Conservation (phyloP, 1,140 invertebrate species). For the Caerostris extrusa region DNA sequence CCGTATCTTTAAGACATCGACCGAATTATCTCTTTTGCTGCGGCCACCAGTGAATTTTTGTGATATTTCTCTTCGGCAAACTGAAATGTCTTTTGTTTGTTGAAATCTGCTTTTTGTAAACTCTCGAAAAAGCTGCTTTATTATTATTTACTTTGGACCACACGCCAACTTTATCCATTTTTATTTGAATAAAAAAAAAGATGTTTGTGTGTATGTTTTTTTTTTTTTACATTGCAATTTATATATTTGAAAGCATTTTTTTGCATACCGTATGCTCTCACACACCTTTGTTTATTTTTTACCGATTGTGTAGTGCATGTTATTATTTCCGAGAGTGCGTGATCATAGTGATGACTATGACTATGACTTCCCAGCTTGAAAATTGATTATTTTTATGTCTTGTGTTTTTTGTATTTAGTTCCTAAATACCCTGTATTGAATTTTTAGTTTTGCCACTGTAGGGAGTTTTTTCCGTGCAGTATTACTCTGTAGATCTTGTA, state of each 20-base stretch:
- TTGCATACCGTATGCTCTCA: slow-evolving; percentile 13
- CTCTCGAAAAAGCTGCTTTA: background rate
- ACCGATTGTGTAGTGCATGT: slow-evolving; percentile 25
- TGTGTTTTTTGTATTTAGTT: slow-evolving; percentile 68
- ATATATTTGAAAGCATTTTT: slow-evolving; percentile 10
- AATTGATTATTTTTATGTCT: slow-evolving; percentile 21
- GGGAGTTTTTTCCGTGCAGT: slow-evolving; percentile 38
- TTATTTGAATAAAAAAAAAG: background rate
- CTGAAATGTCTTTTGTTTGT: slow-evolving; percentile 26
- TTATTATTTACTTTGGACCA: slow-evolving; percentile 12
- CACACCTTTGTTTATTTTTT: background rate
- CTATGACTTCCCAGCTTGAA: background rate
- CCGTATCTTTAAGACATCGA: background rate
- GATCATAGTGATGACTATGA: background rate
- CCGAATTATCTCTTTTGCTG: background rate
- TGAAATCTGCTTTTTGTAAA: background rate
- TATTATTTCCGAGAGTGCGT: slow-evolving; percentile 21
- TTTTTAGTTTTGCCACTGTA: slow-evolving; percentile 36
- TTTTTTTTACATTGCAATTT: slow-evolving; percentile 35
- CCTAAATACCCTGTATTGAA: slow-evolving; percentile 43
- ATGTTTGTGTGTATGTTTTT: slow-evolving; percentile 47
- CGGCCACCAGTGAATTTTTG: slow-evolving; percentile 2
- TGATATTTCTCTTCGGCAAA: slow-evolving; percentile 13
- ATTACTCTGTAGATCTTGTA: slow-evolving; percentile 42
- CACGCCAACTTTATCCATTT: slow-evolving; percentile 23